Conservation (phyloP, 2,888 invertebrate species). For the Himalopsyche anomala region DNA sequence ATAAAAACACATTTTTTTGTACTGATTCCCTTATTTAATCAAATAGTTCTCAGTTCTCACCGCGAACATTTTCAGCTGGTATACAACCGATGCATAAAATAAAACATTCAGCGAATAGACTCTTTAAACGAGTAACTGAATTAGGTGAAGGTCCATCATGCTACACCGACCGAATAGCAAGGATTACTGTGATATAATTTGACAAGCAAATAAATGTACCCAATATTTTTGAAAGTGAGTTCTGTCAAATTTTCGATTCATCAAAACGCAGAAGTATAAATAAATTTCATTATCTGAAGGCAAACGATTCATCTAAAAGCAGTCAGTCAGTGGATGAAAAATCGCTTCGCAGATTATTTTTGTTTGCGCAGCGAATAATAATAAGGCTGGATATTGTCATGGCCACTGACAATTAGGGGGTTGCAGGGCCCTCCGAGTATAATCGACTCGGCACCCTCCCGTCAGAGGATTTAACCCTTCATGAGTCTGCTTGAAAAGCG, state of each 20-base stretch:
- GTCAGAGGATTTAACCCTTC: conserved; percentile 18
- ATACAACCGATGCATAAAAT: too few relatives aligned
- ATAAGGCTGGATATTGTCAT: conserved; percentile 31
- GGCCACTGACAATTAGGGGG: conserved; percentile 35
- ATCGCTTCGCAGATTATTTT: conserved; percentile 35
- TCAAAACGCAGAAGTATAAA: neutral
- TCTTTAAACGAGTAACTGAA: too few relatives aligned
- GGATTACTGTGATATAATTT: too few relatives aligned
- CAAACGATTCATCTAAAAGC: neutral
- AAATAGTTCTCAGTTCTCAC: too few relatives aligned
- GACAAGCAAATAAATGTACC: too few relatives aligned
- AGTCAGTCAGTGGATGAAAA: conserved; percentile 17
- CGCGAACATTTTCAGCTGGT: too few relatives aligned
- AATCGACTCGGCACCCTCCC: conserved; percentile 33
- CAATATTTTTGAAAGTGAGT: too few relatives aligned
- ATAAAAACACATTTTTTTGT: too few relatives aligned
- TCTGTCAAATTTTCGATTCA: neutral
- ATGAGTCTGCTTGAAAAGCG: neutral
- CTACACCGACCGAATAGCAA: too few relatives aligned
- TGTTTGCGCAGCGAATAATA: conserved; percentile 35
- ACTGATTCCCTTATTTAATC: too few relatives aligned
- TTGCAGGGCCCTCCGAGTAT: conserved; percentile 4
- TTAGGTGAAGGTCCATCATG: too few relatives aligned
- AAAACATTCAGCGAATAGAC: too few relatives aligned
- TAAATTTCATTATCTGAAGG: neutral